Evolutionary conservation across 2,888 invertebrate genomes (phyloP), one percentile per base, ranked within the genome.

Genomic region (Perdita meconis): DNA sequence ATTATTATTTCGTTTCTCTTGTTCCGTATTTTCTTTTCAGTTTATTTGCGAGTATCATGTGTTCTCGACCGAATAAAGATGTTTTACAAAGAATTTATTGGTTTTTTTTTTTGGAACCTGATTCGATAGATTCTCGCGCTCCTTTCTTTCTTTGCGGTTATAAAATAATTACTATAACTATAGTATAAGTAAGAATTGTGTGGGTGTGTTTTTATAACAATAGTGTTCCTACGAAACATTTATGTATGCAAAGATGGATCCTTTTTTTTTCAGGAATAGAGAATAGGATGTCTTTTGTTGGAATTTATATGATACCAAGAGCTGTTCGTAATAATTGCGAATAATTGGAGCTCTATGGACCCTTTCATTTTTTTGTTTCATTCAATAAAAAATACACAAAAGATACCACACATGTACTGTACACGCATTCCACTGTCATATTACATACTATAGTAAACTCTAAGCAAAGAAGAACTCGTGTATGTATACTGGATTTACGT

Each of bases 401-500:
- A n/a, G n/a, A n/a, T n/a, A n/a, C n/a, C n/a, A n/a, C 6, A 6
- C 6, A 30, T 30, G 30, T 30, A 30, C 6, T 30, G 2, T 6
- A 30, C 30, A 19, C 16, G 12, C 6, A 34, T 42, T 10, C 6
- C 13, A 2, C 2, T 6, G 1, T 34, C 10, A 36, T 19, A 24
- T 19, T 51, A 53, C n/a, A 12, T 40, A 16, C 26, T 8, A 0
- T 16, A 24, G 65, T 44, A 26, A 34, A n/a, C n/a, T n/a, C 34
- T 64, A 71, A 47, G 50, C 59, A 83, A 60, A 42, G 19, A 76
- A 57, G 36, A 73, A 30, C 86, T 87, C 87, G 75, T 66, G 63
- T 81, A 80, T 81, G 88, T 88, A 88, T 76, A 73, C 85, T 55
- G 70, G 84, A 56, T 85, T 82, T 88, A 88, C 87, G 44, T 83